A percentile compares a stretch with the other conserved stretches of the same genome.
These are phyloP conservation scores for Elgaria multicarinata DNA, from an alignment of 2,113 vertebrate species.

Conservation along the genomic window DNA sequence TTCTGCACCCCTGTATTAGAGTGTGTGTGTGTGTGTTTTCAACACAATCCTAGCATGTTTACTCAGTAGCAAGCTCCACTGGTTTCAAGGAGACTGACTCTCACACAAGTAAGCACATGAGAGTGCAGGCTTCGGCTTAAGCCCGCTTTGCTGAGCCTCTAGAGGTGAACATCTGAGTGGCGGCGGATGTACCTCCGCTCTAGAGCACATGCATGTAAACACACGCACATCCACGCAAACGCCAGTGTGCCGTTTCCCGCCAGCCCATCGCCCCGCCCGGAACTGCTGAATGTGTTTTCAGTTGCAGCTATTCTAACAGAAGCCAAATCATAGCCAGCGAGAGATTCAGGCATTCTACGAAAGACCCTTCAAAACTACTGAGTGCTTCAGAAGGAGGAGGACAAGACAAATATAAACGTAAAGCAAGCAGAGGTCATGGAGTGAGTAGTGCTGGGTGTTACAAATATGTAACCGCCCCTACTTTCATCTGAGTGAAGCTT, in stretches of 20 bases:
- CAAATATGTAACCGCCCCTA: too few relatives aligned
- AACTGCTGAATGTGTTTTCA: background rate
- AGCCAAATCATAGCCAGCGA: background rate
- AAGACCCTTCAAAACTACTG: background rate
- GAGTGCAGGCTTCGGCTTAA: background rate
- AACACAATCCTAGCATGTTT: background rate
- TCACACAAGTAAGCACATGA: background rate
- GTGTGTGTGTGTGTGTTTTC: background rate
- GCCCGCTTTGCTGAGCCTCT: background rate
- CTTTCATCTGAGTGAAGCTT: background rate
- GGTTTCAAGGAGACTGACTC: background rate
- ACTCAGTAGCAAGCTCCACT: background rate
- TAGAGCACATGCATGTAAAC: background rate
- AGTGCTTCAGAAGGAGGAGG: background rate
- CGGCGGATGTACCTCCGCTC: background rate
- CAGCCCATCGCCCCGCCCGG: background rate
- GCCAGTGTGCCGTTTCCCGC: background rate
- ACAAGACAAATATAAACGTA: background rate
- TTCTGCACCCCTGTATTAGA: background rate
- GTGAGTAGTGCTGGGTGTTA: background rate
- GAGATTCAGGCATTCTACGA: background rate
- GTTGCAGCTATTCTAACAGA: background rate
- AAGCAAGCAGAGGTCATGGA: background rate
- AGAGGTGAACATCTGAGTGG: background rate
- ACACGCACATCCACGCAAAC: background rate